Base-by-base conservation (phyloP, 23 tunicate species). In the Aplidium turbinatum region DNA sequence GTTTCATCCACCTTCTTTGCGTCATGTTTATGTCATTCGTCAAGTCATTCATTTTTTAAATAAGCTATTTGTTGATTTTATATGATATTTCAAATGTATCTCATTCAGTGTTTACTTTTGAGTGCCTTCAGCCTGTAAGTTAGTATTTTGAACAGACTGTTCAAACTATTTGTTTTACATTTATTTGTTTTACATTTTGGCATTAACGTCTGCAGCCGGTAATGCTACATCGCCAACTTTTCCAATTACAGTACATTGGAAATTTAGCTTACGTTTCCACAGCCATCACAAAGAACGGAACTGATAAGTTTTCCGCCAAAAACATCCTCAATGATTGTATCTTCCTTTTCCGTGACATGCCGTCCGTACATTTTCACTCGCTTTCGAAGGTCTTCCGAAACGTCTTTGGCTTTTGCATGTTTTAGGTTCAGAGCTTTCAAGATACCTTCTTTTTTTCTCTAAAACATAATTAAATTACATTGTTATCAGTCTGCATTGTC, bases 221-320 rank as follows among this genome's bases (percentile, higher is more conserved):
- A 42, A 11, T 9, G 11, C 50, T 42, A 42, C 16, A 16, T 9
- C 11, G 13, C 50, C 11, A 42, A 9, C 13, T 42, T 16, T 42
- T 16, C 16, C 16, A 42, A 42, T 16, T 11, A 16, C 50, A 9
- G 11, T 9, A 55, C 13, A 55, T 55, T 13, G 6, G 6, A 20
- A 13, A 55, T 55, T 55, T 55, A 2, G 55, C 78, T 70, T 60
- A 70, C 86, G 11, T 78, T 60, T 20, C 80, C 80, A 86, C 93
- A 86, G 20, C 70, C 76, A 48, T 86, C 93, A 78, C 93, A 86
- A 5, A 86, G 62, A 5, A 86, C 93, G 19, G 93, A 86, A 46
- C 93, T 86, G 30, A 72, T 35, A 1, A 78, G 39, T 0, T 47
- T 78, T 29, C 93, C 93, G 7, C 85, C 76, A 39, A 86, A 86